Evolutionary conservation across 1,140 invertebrate species (phyloP), one percentile per base, ranked within the genome.

Genomic region (Bemisia tabaci): DNA sequence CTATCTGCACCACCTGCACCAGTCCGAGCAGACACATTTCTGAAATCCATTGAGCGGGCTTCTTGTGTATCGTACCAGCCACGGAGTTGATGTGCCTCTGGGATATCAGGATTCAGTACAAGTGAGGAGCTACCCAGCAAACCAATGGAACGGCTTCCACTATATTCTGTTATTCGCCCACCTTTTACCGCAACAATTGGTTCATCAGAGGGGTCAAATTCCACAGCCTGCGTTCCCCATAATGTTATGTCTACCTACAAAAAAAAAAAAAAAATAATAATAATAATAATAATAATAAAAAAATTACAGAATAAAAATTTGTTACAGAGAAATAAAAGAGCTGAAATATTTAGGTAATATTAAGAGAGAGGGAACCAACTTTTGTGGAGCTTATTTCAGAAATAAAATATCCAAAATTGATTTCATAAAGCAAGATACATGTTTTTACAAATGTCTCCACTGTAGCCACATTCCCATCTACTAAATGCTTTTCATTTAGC

Each of bases 171-270:
- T 39, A 95, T 77, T 67, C 82, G 82, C 0, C 81, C 87, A 62
- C 85, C 86, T 81, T 96, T 97, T 1, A 91, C 81, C 12, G 91
- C 86, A 39, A 98, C 71, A 1, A 98, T 85, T 5, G 92, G 91
- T 73, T 91, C 84, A 9, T 79, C 78, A 39, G 80, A 80, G 0
- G 82, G 87, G 74, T 90, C 85, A 79, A 97, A 98, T 27, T 84
- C 85, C 73, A 92, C 88, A 2, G 95, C 95, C 73, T 91, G 83
- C 64, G 75, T 78, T 5, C 88, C 90, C 91, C 91, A 94, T 0
- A 94, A 71, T 0, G 87, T 89, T 0, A 91, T 71, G 26, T 71
- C 76, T 23, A 89, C 77, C 85, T 88, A 67, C 67, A 75, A 75
- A 73, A 63, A 59, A 67, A 26, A 2, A 64, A n/a, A n/a, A n/a